These are phyloP conservation scores for Beris chalybata DNA, from an alignment of 2,888 invertebrate genomes.

Conservation along the genomic window DNA sequence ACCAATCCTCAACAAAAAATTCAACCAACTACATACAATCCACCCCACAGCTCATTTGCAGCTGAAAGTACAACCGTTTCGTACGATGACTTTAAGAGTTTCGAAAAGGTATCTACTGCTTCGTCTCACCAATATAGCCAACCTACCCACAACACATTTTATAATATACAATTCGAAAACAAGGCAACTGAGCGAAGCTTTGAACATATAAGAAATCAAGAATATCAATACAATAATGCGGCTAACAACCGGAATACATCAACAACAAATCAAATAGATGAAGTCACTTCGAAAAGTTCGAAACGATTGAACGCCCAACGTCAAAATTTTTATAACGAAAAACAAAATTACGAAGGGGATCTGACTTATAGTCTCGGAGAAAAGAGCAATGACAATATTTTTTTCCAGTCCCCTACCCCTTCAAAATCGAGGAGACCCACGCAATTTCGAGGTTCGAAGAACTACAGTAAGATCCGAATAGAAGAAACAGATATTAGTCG, in stretches of 20 bases:
- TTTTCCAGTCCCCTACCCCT: constrained; percentile 7
- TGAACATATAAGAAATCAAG: constrained; percentile 13
- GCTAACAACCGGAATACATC: neutral
- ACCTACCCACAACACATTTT: constrained; percentile 28
- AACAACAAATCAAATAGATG: neutral
- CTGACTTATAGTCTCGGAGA: neutral
- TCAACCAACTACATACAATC: constrained; percentile 54
- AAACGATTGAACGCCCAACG: constrained; percentile 1
- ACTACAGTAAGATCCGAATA: neutral
- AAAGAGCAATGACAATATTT: neutral
- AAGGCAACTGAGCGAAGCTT: constrained; percentile 27
- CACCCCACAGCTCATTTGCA: constrained; percentile 38
- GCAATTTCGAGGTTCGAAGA: constrained; percentile 8
- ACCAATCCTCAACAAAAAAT: constrained; percentile 48
- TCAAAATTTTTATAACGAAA: constrained; percentile 17
- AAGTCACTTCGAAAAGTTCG: neutral
- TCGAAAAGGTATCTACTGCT: constrained; percentile 9
- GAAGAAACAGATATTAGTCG: neutral
- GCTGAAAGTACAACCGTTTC: constrained; percentile 4
- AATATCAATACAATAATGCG: neutral
- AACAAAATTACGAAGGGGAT: constrained; percentile 1
- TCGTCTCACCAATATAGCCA: constrained; percentile 12
- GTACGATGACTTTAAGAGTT: constrained; percentile 9
- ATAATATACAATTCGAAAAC: constrained; percentile 35
- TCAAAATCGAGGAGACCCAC: constrained; percentile 11